phyloP scores from a whole-genome alignment of 2,888 invertebrate genomes.

The Sphecodes monilicornis region DNA sequence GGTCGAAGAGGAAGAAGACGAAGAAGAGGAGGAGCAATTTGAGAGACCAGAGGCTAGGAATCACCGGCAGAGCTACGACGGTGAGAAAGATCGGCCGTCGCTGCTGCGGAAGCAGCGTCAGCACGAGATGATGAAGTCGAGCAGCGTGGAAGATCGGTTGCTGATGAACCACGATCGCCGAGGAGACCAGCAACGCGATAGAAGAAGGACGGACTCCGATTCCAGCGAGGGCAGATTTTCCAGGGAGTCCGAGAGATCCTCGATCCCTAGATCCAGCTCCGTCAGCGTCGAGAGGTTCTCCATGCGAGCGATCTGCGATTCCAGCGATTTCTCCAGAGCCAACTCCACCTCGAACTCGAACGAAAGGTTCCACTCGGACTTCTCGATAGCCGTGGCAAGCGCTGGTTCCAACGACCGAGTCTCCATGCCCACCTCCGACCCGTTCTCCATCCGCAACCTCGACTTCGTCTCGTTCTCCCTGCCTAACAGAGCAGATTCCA shows the following conservation, averaged over 20 bases:
- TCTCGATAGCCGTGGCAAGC: slow-evolving; percentile 82
- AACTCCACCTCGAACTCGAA: slow-evolving; percentile 83
- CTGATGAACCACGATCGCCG: slow-evolving; percentile 74
- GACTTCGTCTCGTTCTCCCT: slow-evolving; percentile 80
- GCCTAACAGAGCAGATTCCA: slow-evolving; percentile 75
- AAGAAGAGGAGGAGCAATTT: slow-evolving; percentile 32
- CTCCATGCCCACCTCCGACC: slow-evolving; percentile 81
- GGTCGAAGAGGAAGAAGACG: slow-evolving; percentile 43
- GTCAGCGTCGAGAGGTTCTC: slow-evolving; percentile 82
- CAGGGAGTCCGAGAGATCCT: slow-evolving; percentile 81
- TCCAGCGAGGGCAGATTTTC: slow-evolving; percentile 80
- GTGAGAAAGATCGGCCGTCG: slow-evolving; percentile 63
- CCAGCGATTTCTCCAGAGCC: slow-evolving; percentile 82
- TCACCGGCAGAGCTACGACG: slow-evolving; percentile 65
- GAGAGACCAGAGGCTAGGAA: slow-evolving; percentile 46
- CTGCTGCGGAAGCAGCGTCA: slow-evolving; percentile 73
- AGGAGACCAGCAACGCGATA: slow-evolving; percentile 23
- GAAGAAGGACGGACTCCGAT: slow-evolving; percentile 78
- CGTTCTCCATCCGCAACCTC: slow-evolving; percentile 80
- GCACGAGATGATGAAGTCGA: slow-evolving; percentile 80
- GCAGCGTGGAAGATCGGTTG: slow-evolving; percentile 79
- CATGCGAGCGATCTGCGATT: slow-evolving; percentile 82
- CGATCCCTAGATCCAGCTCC: slow-evolving; percentile 82
- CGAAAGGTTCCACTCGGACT: slow-evolving; percentile 83
- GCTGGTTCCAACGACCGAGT: slow-evolving; percentile 83